Evolutionary conservation across 2,888 invertebrate species (phyloP).

Genomic region (Argyresthia albistria): DNA sequence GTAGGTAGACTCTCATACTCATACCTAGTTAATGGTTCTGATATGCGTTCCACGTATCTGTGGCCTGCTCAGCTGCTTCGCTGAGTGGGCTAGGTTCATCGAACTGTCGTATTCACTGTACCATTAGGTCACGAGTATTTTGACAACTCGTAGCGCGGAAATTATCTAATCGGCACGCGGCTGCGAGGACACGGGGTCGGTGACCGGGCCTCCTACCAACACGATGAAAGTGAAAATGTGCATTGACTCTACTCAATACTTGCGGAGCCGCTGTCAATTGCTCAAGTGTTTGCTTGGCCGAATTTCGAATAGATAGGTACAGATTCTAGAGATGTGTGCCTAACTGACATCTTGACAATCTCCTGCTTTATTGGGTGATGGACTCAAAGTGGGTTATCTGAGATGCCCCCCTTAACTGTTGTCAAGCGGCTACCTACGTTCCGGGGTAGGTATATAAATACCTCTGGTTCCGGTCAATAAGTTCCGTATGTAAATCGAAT

Average conservation of each 20-base stretch:
- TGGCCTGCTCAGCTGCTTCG: background rate
- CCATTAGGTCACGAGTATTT: constrained; percentile 1
- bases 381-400: too few species aligned
- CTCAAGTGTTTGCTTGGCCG: constrained; percentile 3
- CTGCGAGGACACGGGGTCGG: constrained; percentile 60
- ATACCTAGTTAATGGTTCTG: background rate
- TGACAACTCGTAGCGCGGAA: constrained; percentile 30
- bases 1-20: too few species aligned
- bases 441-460: too few species aligned
- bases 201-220: constrained; percentile 38
- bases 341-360: too few species aligned
- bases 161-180: constrained; percentile 71
- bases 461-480: too few species aligned
- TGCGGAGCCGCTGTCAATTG: constrained; percentile 7
- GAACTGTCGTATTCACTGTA: constrained; percentile 13
- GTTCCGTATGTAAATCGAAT: too few species aligned
- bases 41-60: background rate
- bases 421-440: too few species aligned
- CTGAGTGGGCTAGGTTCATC: constrained; percentile 26
- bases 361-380: too few species aligned
- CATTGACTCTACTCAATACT: background rate
- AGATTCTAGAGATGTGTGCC: too few species aligned
- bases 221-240: constrained; percentile 55
- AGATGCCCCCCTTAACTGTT: too few species aligned
- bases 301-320: background rate